Evolutionary conservation across 1,140 invertebrate species (phyloP).

Genomic region (Maconellicoccus hirsutus): DNA sequence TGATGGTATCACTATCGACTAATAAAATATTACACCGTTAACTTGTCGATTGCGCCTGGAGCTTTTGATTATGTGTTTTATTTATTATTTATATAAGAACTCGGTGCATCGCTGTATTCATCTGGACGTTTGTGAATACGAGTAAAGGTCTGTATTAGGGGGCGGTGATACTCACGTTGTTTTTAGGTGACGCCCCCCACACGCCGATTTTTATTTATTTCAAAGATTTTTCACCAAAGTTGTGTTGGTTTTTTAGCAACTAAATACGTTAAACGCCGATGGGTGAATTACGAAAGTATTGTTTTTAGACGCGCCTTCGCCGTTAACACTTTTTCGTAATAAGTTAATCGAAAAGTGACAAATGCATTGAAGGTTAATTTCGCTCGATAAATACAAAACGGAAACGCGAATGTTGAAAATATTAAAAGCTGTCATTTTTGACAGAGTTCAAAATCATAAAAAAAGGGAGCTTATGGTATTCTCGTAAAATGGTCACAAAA

Average conservation of each 20-base stretch:
- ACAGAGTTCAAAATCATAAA: background rate
- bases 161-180: slow-evolving; percentile 10
- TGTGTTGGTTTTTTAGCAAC: background rate
- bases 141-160: background rate
- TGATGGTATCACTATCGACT: slow-evolving; percentile 5
- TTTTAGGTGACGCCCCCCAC: slow-evolving; percentile 4
- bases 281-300: no score
- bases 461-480: background rate
- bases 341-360: no score
- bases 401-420: background rate
- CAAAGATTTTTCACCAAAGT: background rate
- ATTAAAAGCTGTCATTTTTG: background rate
- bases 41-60: slow-evolving; percentile 11
- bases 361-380: no score
- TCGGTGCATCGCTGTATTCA: background rate
- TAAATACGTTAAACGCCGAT: background rate
- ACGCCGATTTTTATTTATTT: background rate
- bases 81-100: slow-evolving; percentile 18
- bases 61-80: slow-evolving; percentile 13
- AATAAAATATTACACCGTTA: slow-evolving; percentile 20
- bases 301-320: no score
- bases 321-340: no score
- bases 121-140: background rate
- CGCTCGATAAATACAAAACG: no score
- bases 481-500: slow-evolving; percentile 8